Evolutionary conservation across 2,888 invertebrate genomes (phyloP).

Genomic region (Tetheella fluctuosa): DNA sequence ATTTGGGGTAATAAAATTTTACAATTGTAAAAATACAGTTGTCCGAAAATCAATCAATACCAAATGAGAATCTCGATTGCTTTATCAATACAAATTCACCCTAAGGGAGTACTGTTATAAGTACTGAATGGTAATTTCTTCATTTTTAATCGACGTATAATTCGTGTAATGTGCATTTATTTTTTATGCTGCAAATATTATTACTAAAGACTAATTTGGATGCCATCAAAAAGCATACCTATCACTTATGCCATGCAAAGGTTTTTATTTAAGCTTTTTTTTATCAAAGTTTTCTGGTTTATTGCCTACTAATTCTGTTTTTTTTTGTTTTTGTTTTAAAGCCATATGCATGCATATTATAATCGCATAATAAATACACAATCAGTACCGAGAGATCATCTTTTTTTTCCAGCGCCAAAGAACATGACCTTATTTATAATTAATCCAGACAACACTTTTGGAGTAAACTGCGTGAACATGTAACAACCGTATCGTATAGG

Average conservation of each 20-base stretch:
- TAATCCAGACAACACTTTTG: constrained; percentile 35
- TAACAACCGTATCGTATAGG: constrained; percentile 32
- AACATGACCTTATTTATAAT: constrained; percentile 46
- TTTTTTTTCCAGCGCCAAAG: constrained; percentile 26
- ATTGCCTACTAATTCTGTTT: too few species aligned
- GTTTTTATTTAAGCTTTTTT: too few species aligned
- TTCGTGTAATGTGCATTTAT: background rate
- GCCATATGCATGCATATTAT: background rate
- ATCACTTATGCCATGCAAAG: background rate
- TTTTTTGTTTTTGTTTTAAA: too few species aligned
- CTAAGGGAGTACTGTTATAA: constrained; percentile 19
- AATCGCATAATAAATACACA: background rate
- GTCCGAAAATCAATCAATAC: constrained; percentile 26
- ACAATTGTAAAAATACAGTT: constrained; percentile 51
- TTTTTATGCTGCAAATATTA: constrained; percentile 4
- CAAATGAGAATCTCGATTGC: constrained; percentile 34
- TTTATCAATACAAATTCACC: constrained; percentile 34
- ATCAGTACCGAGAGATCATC: constrained; percentile 7
- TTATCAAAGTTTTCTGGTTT: too few species aligned
- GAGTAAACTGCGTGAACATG: constrained; percentile 29
- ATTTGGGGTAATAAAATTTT: constrained; percentile 75
- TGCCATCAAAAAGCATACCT: constrained; percentile 3
- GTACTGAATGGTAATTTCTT: constrained; percentile 9
- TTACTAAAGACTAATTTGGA: background rate
- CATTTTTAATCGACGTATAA: constrained; percentile 2